A percentile compares a stretch with the other conserved stretches of the same genome.
These are phyloP conservation scores for Oryzias woworae DNA, from an alignment of 2,113 vertebrate species.

Conservation along the genomic window DNA sequence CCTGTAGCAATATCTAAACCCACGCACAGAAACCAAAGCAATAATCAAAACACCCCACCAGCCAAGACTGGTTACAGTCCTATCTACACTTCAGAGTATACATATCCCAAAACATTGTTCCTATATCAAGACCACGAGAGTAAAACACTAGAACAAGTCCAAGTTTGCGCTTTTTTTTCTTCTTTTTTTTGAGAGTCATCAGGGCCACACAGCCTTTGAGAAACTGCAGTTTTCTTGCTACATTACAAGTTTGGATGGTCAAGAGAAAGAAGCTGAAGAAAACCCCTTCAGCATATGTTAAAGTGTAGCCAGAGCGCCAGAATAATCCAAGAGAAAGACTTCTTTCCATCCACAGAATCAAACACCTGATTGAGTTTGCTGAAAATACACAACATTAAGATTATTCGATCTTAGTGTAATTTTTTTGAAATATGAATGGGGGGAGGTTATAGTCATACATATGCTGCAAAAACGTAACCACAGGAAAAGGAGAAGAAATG, in stretches of 20 bases:
- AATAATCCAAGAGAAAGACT: slow-evolving; percentile 65
- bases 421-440: slow-evolving; percentile 60
- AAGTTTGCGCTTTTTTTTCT: slow-evolving; percentile 1
- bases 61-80: slow-evolving; percentile 52
- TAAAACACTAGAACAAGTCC: slow-evolving; percentile 54
- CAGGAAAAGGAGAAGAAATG: slow-evolving; percentile 79
- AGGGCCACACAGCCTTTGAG: slow-evolving; percentile 64
- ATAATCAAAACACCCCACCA: slow-evolving; percentile 51
- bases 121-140: slow-evolving; percentile 61
- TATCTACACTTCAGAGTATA: slow-evolving; percentile 61
- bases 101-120: slow-evolving; percentile 51
- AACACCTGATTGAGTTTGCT: slow-evolving; percentile 84
- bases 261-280: slow-evolving; percentile 38
- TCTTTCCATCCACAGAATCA: slow-evolving; percentile 96
- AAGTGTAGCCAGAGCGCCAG: slow-evolving; percentile 56
- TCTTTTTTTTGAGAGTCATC: slow-evolving; percentile 57
- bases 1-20: slow-evolving; percentile 48
- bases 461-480: slow-evolving; percentile 90
- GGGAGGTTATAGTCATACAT: slow-evolving; percentile 72
- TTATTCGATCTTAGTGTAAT: slow-evolving; percentile 72
- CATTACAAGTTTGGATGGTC: slow-evolving; percentile 56
- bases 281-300: slow-evolving; percentile 19
- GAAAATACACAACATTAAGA: slow-evolving; percentile 65
- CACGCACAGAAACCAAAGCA: slow-evolving; percentile 56
- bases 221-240: slow-evolving; percentile 70